Conservation (phyloP, 2,888 invertebrate species). For the Drosophila hamatofila region DNA sequence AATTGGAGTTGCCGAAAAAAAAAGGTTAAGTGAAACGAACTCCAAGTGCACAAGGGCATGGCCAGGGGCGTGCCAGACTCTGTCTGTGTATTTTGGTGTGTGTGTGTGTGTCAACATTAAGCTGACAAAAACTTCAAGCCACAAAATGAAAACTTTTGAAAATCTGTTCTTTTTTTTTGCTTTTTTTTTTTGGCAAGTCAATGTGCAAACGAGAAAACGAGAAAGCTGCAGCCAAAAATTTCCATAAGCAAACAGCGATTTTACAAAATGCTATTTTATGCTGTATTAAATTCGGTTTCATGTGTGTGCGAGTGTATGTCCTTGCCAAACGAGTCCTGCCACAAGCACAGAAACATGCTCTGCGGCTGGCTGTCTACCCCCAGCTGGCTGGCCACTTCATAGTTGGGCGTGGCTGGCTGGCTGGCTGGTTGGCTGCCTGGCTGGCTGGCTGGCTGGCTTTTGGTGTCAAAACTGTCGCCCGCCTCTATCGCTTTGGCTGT, state of each 20-base stretch:
- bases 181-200: conserved; percentile 19
- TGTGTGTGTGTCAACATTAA: conserved; percentile 32
- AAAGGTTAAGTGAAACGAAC: conserved; percentile 76
- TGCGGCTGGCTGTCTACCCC: conserved; percentile 18
- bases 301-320: conserved; percentile 15
- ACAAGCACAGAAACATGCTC: conserved; percentile 43
- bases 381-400: conserved; percentile 3
- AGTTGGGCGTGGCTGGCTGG: conserved; percentile 70
- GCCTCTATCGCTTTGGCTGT: background rate
- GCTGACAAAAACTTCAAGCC: conserved; percentile 63
- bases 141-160: conserved; percentile 69
- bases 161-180: conserved; percentile 23
- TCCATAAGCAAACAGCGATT: conserved; percentile 70
- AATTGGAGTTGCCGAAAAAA: conserved; percentile 25
- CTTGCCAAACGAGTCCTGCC: conserved; percentile 37
- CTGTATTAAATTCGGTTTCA: conserved; percentile 51
- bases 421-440: conserved; percentile 54
- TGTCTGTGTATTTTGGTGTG: background rate
- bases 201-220: conserved; percentile 10
- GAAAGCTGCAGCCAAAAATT: conserved; percentile 35
- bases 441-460: conserved; percentile 59
- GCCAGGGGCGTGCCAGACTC: conserved; percentile 22
- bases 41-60: conserved; percentile 48
- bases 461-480: conserved; percentile 75
- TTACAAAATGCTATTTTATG: conserved; percentile 60